Percentiles rank a stretch among this genome's conserved stretches.
Conservation (phyloP, 53 echinoderm and acorn worm species). For the Echinometra lucunter region DNA sequence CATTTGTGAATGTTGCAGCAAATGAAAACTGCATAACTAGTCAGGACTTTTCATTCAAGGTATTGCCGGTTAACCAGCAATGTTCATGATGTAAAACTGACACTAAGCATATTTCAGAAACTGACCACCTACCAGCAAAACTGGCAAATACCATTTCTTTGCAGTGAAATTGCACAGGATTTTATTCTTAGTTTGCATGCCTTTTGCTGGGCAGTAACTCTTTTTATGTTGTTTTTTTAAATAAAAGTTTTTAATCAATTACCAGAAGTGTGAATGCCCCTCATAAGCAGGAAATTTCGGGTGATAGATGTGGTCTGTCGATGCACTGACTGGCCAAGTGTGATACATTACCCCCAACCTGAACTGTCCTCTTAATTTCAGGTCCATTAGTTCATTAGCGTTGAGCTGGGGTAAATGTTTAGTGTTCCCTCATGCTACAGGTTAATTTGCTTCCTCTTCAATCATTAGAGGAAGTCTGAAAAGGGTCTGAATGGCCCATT, state of each 20-base stretch:
- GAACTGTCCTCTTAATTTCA: constrained; percentile 51
- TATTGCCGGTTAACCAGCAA: not conserved
- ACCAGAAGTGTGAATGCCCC: not conserved
- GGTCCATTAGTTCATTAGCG: constrained; percentile 63
- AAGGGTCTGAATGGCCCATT: constrained; percentile 42
- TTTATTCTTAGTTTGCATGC: not conserved
- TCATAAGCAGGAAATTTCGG: constrained; percentile 43
- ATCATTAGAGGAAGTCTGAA: constrained; percentile 50
- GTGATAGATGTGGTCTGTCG: constrained; percentile 64
- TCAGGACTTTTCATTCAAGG: not conserved
- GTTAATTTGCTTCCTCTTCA: constrained; percentile 59
- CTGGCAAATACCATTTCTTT: too few species aligned
- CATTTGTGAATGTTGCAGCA: not conserved
- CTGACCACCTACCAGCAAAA: not conserved
- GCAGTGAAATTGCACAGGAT: too few species aligned
- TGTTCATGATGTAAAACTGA: not conserved
- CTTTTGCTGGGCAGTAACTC: not conserved
- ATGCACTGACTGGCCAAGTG: constrained; percentile 42
- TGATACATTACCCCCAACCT: constrained; percentile 53
- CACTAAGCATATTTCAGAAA: not conserved
- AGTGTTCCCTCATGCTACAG: not conserved
- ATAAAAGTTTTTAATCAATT: not conserved
- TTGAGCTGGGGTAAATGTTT: constrained; percentile 29
- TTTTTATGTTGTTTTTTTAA: not conserved
- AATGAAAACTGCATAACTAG: too few species aligned